Percentiles rank a stretch among this genome's conserved stretches.
Evolutionary conservation across 2,888 invertebrate genomes (phyloP).

Genomic region (Tipula unca): DNA sequence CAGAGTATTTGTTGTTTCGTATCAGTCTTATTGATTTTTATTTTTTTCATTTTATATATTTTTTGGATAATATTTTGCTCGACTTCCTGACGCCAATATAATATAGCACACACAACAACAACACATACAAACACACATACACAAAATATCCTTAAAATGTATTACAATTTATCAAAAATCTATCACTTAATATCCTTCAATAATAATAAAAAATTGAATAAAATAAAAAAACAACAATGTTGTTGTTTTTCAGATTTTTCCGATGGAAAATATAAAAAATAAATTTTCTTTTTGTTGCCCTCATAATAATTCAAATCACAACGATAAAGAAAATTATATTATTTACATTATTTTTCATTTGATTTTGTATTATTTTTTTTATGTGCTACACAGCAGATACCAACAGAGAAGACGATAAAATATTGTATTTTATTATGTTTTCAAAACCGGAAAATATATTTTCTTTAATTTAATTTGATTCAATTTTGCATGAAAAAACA

Average conservation of each 20-base stretch:
- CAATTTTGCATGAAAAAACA: background rate
- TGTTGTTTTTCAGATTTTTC: background rate
- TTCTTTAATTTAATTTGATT: background rate
- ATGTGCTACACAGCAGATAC: background rate
- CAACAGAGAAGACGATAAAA: background rate
- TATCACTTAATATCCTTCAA: conserved; percentile 14
- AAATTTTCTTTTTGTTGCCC: background rate
- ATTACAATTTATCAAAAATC: conserved; percentile 1
- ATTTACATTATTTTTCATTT: conserved; percentile 14
- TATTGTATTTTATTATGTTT: background rate
- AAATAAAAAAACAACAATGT: background rate
- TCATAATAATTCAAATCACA: background rate
- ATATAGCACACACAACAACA: background rate
- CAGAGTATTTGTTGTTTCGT: background rate
- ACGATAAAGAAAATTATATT: background rate
- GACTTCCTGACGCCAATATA: background rate
- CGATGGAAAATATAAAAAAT: background rate
- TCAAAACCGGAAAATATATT: background rate
- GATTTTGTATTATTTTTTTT: background rate
- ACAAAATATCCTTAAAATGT: background rate
- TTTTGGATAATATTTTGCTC: background rate
- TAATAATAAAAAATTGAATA: background rate
- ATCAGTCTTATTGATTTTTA: background rate
- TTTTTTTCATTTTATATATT: background rate
- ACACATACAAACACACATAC: background rate